Evolutionary conservation across 2,797 vertebrate species (phyloP).

Genomic region (Antrozous pallidus): DNA sequence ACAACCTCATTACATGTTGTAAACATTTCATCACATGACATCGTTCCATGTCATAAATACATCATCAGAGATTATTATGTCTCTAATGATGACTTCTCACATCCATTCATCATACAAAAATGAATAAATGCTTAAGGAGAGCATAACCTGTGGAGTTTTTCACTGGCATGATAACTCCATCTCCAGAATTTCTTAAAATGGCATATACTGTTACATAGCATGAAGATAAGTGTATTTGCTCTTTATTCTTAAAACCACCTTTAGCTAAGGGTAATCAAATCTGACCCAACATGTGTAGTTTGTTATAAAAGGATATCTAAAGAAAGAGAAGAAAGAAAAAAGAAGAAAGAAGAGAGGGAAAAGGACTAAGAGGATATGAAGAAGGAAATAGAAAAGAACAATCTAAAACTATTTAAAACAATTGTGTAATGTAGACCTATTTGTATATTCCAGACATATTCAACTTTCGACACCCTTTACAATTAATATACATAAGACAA

Average conservation of each 20-base stretch:
- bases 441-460: neutral
- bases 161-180: neutral
- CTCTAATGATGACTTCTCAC: slow-evolving; percentile 65
- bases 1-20: slow-evolving; percentile 77
- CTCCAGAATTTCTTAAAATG: neutral
- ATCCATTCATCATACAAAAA: slow-evolving; percentile 69
- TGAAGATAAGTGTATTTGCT: neutral
- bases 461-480: neutral
- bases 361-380: neutral
- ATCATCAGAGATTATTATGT: slow-evolving; percentile 76
- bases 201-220: neutral
- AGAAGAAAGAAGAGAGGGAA: neutral
- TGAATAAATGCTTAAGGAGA: slow-evolving; percentile 41
- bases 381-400: neutral
- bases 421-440: neutral
- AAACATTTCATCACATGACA: slow-evolving; percentile 76
- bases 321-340: neutral
- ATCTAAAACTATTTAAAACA: slow-evolving; percentile 10
- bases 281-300: neutral
- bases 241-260: slow-evolving; percentile 23
- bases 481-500: neutral
- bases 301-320: slow-evolving; percentile 2
- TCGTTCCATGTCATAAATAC: slow-evolving; percentile 76
- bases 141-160: neutral
- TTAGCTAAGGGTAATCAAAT: slow-evolving; percentile 55